Conservation (phyloP, 2,113 vertebrate species). For the Prolemur simus region DNA sequence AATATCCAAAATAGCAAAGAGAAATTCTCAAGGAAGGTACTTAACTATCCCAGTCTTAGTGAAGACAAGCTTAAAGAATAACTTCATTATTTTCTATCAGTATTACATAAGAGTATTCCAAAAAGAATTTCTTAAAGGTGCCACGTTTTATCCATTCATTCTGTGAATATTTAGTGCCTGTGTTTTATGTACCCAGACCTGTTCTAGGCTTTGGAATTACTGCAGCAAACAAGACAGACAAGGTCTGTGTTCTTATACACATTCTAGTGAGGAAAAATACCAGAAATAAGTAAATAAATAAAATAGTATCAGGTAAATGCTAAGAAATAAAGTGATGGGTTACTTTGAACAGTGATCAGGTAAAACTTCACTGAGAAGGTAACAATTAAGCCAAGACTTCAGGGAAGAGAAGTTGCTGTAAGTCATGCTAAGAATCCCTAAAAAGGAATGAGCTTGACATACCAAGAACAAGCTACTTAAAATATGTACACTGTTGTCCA, state of each 20-base stretch:
- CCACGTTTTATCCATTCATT: neutral
- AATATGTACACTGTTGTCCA: neutral
- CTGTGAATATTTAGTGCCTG: neutral
- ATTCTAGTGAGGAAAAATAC: neutral
- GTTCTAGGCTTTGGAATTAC: neutral
- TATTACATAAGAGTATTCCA: neutral
- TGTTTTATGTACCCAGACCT: neutral
- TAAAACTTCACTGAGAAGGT: neutral
- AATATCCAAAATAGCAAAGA: slow-evolving; percentile 37
- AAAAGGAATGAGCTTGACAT: neutral
- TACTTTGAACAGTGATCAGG: neutral
- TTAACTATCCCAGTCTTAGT: neutral
- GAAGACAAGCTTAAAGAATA: slow-evolving; percentile 15
- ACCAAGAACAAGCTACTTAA: neutral
- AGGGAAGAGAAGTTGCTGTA: neutral
- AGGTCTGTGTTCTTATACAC: neutral
- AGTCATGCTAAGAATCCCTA: neutral
- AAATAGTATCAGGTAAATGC: neutral
- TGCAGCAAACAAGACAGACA: neutral
- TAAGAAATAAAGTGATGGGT: neutral
- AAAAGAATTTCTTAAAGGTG: neutral
- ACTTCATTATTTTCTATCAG: slow-evolving; percentile 34
- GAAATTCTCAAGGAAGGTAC: slow-evolving; percentile 48
- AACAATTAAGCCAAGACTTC: neutral
- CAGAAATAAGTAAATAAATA: neutral